A percentile compares a stretch with the other conserved stretches of the same genome.
Conservation (phyloP, 2,888 invertebrate genomes). For the Brachypalpus laphriformis region DNA sequence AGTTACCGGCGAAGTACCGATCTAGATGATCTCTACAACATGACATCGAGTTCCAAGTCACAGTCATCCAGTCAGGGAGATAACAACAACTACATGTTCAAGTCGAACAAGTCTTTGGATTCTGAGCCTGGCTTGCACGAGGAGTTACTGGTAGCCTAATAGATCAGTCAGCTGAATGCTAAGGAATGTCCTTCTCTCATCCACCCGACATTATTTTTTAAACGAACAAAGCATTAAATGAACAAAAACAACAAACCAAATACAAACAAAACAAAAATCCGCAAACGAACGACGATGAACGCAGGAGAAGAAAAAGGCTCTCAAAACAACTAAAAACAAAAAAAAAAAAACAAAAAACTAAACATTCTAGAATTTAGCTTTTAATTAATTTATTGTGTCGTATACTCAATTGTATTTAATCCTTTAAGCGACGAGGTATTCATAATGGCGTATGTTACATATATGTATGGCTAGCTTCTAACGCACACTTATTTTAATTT, state of each 20-base stretch:
- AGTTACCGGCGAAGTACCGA: slow-evolving; percentile 84
- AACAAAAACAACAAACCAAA: slow-evolving; percentile 52
- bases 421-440: slow-evolving; percentile 44
- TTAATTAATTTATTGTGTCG: slow-evolving; percentile 66
- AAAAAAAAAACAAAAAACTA: slow-evolving; percentile 9
- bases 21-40: slow-evolving; percentile 84
- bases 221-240: slow-evolving; percentile 66
- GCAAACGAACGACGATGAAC: slow-evolving; percentile 53
- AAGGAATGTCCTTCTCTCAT: slow-evolving; percentile 4
- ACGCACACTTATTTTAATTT: slow-evolving; percentile 63
- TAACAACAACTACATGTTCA: slow-evolving; percentile 77
- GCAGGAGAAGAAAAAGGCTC: slow-evolving; percentile 18
- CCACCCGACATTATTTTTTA: slow-evolving; percentile 51
- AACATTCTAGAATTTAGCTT: slow-evolving; percentile 68
- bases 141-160: slow-evolving; percentile 79
- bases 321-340: slow-evolving; percentile 30
- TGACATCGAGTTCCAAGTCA: slow-evolving; percentile 82
- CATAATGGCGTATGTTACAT: slow-evolving; percentile 35
- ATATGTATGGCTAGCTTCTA: slow-evolving; percentile 65
- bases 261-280: neutral
- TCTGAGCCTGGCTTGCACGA: slow-evolving; percentile 77
- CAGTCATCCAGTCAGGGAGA: slow-evolving; percentile 80
- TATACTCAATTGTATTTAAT: slow-evolving; percentile 63
- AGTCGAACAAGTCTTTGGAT: slow-evolving; percentile 80
- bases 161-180: neutral